Percentiles rank a stretch among this genome's conserved stretches.
Evolutionary conservation across 1,140 invertebrate species (phyloP).

Genomic region (Saccostrea cuccullata): DNA sequence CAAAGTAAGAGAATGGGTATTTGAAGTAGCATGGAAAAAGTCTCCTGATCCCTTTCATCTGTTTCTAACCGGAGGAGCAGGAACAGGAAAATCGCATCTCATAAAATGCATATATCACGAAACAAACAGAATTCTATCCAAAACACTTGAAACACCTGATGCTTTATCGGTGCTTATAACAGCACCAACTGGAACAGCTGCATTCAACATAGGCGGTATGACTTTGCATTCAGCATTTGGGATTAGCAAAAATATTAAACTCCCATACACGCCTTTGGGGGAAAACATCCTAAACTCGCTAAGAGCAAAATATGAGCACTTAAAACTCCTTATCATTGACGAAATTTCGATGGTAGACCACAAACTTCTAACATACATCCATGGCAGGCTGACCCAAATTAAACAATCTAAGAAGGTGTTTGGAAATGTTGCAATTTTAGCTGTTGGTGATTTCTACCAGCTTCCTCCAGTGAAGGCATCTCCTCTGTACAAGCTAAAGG

Average conservation of each 20-base stretch:
- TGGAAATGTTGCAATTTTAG: slow-evolving; percentile 44
- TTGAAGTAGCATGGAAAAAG: slow-evolving; percentile 20
- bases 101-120: slow-evolving; percentile 44
- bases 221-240: slow-evolving; percentile 33
- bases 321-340: slow-evolving; percentile 55
- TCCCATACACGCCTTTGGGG: slow-evolving; percentile 39
- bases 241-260: slow-evolving; percentile 11
- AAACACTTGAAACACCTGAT: slow-evolving; percentile 26
- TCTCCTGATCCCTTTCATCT: slow-evolving; percentile 41
- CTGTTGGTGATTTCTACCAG: slow-evolving; percentile 52
- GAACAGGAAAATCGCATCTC: slow-evolving; percentile 43
- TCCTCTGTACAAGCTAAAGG: neutral
- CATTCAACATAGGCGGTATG: slow-evolving; percentile 50
- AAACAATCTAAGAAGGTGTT: slow-evolving; percentile 44
- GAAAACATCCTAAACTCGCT: slow-evolving; percentile 33
- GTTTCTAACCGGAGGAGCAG: slow-evolving; percentile 42
- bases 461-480: slow-evolving; percentile 37
- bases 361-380: slow-evolving; percentile 52
- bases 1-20: slow-evolving; percentile 7
- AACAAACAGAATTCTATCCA: slow-evolving; percentile 41
- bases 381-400: slow-evolving; percentile 48
- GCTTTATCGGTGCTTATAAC: slow-evolving; percentile 45
- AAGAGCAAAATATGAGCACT: slow-evolving; percentile 4
- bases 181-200: slow-evolving; percentile 46
- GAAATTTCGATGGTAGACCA: slow-evolving; percentile 58